A percentile compares a stretch with the other conserved stretches of the same genome.
Evolutionary conservation across 2,888 invertebrate species (phyloP).

Genomic region (Globia sparganii): DNA sequence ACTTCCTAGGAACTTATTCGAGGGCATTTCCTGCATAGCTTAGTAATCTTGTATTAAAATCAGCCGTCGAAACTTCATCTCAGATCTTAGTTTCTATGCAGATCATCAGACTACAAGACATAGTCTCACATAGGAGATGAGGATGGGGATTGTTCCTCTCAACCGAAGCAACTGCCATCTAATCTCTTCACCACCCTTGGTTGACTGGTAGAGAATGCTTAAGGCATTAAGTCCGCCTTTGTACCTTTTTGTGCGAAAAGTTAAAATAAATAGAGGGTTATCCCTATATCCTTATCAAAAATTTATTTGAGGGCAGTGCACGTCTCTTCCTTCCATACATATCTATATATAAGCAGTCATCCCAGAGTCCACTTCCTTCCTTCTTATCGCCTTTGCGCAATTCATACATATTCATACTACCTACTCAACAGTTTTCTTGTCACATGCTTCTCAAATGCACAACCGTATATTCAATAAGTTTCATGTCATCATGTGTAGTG

Average conservation of each 20-base stretch:
- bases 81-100: neutral
- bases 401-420: neutral
- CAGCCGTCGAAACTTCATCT: neutral
- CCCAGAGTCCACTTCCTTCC: neutral
- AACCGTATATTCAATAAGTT: neutral
- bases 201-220: too few relatives aligned
- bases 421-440: neutral
- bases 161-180: too few relatives aligned
- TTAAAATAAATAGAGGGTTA: neutral
- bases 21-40: conserved; percentile 18
- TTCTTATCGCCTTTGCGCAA: neutral
- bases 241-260: too few relatives aligned
- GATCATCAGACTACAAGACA: neutral
- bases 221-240: too few relatives aligned
- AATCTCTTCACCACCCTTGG: too few relatives aligned
- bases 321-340: neutral
- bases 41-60: neutral
- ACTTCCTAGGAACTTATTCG: conserved; percentile 25
- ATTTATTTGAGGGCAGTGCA: neutral
- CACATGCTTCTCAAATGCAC: neutral
- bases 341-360: too few relatives aligned
- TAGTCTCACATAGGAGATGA: too few relatives aligned
- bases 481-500: neutral
- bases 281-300: neutral
- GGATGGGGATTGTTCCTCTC: too few relatives aligned